These are phyloP conservation scores for Phyllostomus hastatus DNA, from an alignment of 2,113 vertebrate species.

Conservation along the genomic window DNA sequence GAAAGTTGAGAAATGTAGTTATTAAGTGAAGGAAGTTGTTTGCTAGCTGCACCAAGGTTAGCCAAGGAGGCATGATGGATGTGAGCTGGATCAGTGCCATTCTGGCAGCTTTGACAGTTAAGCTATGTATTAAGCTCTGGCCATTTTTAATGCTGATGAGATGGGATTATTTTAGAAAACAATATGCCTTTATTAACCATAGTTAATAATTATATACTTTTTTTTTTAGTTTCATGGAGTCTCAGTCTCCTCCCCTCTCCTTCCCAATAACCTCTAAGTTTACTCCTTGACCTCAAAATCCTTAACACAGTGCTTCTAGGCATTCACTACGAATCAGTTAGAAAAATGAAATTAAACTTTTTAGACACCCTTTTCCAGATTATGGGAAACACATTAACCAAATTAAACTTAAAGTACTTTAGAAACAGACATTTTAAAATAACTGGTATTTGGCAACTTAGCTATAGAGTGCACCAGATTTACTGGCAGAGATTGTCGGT, in stretches of 20 bases:
- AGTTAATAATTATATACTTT: neutral
- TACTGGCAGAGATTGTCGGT: neutral
- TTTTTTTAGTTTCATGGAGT: neutral
- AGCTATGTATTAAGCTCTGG: too few species aligned
- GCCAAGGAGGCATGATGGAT: neutral
- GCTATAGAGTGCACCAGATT: neutral
- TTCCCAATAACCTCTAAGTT: neutral
- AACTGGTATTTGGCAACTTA: neutral
- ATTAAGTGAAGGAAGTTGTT: neutral
- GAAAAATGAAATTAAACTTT: neutral
- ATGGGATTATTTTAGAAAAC: neutral
- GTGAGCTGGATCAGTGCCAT: neutral
- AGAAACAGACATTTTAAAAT: neutral
- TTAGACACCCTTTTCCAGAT: neutral
- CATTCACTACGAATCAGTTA: neutral
- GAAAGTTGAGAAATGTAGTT: neutral
- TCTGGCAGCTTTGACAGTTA: neutral
- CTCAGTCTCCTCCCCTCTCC: neutral
- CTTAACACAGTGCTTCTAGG: neutral
- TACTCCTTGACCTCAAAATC: neutral
- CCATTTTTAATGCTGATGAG: neutral
- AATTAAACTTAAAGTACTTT: neutral
- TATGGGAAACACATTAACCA: neutral
- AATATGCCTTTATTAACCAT: neutral
- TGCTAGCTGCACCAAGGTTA: neutral